Base-by-base conservation (phyloP, 2,113 vertebrate genomes). In the Chascanopsetta lugubris region DNA sequence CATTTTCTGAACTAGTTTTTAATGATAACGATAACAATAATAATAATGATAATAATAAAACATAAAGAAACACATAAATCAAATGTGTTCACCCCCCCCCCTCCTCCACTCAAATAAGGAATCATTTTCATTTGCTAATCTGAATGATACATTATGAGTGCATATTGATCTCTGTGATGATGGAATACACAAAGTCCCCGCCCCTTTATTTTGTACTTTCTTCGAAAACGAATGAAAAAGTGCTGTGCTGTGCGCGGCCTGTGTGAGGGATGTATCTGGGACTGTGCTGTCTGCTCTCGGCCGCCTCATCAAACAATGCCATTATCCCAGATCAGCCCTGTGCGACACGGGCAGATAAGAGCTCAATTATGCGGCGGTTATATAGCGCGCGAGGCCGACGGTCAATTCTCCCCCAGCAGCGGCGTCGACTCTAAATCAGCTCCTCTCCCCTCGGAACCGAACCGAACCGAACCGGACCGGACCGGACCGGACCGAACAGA, bases 281-380 rank as follows among this genome's bases (percentile, higher is more conserved):
- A 69, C 58, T 62, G 51, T 67, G 65, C 59, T 64, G 63, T 65
- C 50, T 58, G 61, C 69, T 76, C 77, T 59, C 61, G 65, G 83
- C 55, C 64, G 60, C 63, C 58, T 82, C 78, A 75, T 85, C 79
- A 85, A 83, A 88, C 72, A 83, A 56, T 73, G 49, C 56, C 67
- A 80, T 87, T 79, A 82, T 73, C 63, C 76, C 61, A 42, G 66
- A 80, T 87, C 69, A 66, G 71, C 63, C n/a, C 17, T 72, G 69
- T 66, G 74, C 64, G 63, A 78, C 82, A 72, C 49, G 67, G 38
- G 59, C 12, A 69, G 84, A 85, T 85, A 83, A 86, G 72, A 67
- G 51, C 62, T 73, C 79, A 85, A 85, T 89, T 83, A 84, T 77
- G 85, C 73, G 72, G 69, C 69, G 38, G 70, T 68, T 69, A 74